phyloP scores from a whole-genome alignment of 2,113 vertebrate genomes.

The Calonectris borealis region DNA sequence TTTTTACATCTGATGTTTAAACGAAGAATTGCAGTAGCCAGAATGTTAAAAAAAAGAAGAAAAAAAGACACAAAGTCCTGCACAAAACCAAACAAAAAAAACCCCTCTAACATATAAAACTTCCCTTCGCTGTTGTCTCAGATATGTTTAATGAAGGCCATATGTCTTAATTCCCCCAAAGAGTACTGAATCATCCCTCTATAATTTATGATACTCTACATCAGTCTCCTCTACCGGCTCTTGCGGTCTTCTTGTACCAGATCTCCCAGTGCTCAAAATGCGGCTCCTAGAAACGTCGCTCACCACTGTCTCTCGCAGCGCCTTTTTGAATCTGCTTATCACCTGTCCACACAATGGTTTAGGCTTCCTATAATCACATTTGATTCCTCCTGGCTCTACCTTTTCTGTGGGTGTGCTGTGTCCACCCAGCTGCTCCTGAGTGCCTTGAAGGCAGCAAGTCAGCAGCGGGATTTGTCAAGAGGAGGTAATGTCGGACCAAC shows the following conservation, averaged over 20 bases:
- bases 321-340: neutral
- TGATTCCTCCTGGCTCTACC: neutral
- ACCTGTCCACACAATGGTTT: neutral
- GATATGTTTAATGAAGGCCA: neutral
- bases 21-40: neutral
- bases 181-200: constrained; percentile 2
- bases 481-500: neutral
- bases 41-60: neutral
- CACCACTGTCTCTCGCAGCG: neutral
- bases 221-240: neutral
- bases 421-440: neutral
- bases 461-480: neutral
- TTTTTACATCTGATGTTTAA: neutral
- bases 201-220: neutral
- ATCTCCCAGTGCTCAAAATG: neutral
- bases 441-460: neutral
- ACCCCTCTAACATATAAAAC: neutral
- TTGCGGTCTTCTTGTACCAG: neutral
- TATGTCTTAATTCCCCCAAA: constrained; percentile 28
- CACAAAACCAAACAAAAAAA: neutral
- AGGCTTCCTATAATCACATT: neutral
- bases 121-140: neutral
- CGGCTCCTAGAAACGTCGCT: neutral
- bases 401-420: neutral
- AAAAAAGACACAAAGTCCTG: neutral